Conservation (phyloP, 2,113 vertebrate species). For the Rhinichthys klamathensis region DNA sequence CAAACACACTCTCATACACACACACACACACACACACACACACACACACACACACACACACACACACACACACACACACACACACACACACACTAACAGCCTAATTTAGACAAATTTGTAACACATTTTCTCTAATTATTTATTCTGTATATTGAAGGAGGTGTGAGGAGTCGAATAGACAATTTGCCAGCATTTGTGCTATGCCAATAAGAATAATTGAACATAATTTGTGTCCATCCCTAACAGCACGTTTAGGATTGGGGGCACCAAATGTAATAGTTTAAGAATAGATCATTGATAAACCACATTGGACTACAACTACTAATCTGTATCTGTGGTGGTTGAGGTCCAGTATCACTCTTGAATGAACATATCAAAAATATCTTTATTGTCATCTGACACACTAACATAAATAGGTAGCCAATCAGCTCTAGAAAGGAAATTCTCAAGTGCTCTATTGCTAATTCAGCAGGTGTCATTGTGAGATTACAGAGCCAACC, state of each 20-base stretch:
- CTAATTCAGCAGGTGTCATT: not conserved
- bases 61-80: not conserved
- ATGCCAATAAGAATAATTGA: not conserved
- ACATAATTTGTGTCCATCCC: not conserved
- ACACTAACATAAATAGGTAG: not conserved
- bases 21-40: not conserved
- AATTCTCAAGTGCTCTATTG: slow-evolving; percentile 3
- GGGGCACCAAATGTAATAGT: not conserved
- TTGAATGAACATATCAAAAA: not conserved
- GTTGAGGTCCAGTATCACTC: not conserved
- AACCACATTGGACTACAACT: not conserved
- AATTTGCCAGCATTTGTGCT: not conserved
- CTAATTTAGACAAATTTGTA: slow-evolving; percentile 2
- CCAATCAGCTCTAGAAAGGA: not conserved
- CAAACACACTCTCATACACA: not conserved
- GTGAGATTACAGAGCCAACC: not conserved
- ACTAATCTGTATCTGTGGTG: not conserved
- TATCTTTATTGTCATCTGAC: slow-evolving; percentile 14
- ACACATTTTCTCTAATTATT: not conserved
- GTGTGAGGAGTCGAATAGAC: not conserved
- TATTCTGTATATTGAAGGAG: not conserved
- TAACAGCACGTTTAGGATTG: not conserved
- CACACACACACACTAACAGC: not conserved
- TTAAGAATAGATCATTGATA: no score
- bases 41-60: not conserved